Evolutionary conservation across 1,140 invertebrate genomes (phyloP).

Genomic region (Euglossa dilemma): DNA sequence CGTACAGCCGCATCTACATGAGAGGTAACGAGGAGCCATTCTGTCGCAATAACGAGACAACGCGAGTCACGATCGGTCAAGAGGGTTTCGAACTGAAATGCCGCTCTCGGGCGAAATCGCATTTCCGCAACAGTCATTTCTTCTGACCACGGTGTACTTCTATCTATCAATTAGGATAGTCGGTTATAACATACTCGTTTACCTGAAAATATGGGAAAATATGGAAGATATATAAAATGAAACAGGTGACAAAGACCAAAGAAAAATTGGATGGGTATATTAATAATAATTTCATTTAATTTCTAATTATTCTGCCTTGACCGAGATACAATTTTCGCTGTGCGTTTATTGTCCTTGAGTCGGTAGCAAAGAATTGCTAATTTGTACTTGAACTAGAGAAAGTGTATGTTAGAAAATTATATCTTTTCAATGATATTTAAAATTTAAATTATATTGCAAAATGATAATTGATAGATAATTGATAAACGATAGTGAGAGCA

Average conservation of each 20-base stretch:
- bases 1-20: conserved; percentile 52
- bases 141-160: not conserved
- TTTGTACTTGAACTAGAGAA: not conserved
- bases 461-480: no score
- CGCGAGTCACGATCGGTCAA: conserved; percentile 63
- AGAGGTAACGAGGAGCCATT: conserved; percentile 55
- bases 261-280: not conserved
- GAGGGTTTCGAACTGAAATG: conserved; percentile 56
- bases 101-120: conserved; percentile 44
- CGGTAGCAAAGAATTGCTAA: not conserved
- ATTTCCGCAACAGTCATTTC: conserved; percentile 52
- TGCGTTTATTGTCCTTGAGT: not conserved
- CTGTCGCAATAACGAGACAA: conserved; percentile 54
- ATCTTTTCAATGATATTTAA: no score
- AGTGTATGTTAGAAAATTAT: not conserved
- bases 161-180: not conserved
- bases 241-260: no score
- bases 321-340: not conserved
- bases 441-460: no score
- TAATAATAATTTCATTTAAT: not conserved
- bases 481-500: no score
- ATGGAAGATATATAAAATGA: no score
- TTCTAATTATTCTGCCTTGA: not conserved
- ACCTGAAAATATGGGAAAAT: not conserved
- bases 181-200: not conserved